Evolutionary conservation across 2,797 vertebrate species (phyloP).

Genomic region (Champsocephalus gunnari): DNA sequence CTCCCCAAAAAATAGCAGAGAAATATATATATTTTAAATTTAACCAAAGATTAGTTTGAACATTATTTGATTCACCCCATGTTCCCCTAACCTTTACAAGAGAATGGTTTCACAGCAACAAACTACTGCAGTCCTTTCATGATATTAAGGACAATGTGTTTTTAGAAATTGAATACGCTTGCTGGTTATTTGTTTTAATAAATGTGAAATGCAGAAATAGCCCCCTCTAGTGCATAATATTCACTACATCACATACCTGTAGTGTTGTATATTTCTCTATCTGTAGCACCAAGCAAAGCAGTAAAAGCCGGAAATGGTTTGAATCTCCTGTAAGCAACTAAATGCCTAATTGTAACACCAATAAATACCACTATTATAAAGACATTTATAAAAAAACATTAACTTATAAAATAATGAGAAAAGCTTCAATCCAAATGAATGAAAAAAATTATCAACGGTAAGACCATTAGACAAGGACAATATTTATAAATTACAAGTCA

Average conservation of each 20-base stretch:
- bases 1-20: not conserved
- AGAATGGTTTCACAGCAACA: too few species aligned
- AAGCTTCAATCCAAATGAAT: too few species aligned
- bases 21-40: too few species aligned
- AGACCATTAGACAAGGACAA: too few species aligned
- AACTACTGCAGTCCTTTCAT: not conserved
- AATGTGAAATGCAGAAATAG: constrained; percentile 2
- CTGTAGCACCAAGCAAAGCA: not conserved
- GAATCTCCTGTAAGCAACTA: not conserved
- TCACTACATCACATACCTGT: not conserved
- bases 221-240: constrained; percentile 37
- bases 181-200: not conserved
- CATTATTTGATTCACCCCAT: too few species aligned
- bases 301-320: not conserved
- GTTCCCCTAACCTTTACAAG: not conserved
- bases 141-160: not conserved
- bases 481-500: too few species aligned
- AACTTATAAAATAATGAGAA: too few species aligned
- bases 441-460: too few species aligned
- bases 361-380: not conserved
- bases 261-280: not conserved
- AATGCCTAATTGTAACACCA: not conserved
- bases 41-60: too few species aligned
- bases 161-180: not conserved
- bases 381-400: too few species aligned